phyloP scores from a whole-genome alignment of 2,113 vertebrate genomes.

The Struthidea cinerea region DNA sequence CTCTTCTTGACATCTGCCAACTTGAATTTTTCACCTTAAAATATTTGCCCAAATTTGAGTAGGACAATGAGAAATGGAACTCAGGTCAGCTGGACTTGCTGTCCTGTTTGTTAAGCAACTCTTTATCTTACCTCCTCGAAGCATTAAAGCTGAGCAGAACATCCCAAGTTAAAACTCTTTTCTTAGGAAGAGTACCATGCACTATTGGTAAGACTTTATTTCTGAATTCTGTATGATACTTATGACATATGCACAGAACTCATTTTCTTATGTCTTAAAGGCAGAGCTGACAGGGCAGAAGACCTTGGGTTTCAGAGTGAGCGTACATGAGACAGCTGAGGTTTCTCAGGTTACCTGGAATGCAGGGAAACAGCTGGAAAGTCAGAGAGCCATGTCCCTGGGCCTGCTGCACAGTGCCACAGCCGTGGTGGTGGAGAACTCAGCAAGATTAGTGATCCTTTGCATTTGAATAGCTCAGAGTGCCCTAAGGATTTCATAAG shows the following conservation, averaged over 20 bases:
- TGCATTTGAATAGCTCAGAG: background rate
- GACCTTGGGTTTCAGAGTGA: background rate
- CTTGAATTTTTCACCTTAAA: background rate
- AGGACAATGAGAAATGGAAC: background rate
- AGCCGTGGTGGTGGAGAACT: background rate
- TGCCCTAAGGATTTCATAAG: background rate
- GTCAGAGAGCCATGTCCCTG: background rate
- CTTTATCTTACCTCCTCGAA: background rate
- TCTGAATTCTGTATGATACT: background rate
- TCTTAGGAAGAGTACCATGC: background rate
- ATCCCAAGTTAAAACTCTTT: background rate
- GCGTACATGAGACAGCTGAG: background rate
- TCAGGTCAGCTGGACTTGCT: background rate
- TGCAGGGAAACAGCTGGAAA: background rate
- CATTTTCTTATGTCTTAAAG: background rate
- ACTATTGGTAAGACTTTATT: background rate
- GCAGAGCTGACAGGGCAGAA: background rate
- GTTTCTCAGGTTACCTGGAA: background rate
- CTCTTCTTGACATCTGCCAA: background rate
- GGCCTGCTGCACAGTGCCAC: background rate
- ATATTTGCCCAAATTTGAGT: background rate
- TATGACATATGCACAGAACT: background rate
- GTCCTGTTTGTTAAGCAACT: background rate
- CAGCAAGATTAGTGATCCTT: background rate
- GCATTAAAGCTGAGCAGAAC: background rate